phyloP scores from a whole-genome alignment of 2,888 invertebrate species.

The Mesorhabditis spiculigera region DNA sequence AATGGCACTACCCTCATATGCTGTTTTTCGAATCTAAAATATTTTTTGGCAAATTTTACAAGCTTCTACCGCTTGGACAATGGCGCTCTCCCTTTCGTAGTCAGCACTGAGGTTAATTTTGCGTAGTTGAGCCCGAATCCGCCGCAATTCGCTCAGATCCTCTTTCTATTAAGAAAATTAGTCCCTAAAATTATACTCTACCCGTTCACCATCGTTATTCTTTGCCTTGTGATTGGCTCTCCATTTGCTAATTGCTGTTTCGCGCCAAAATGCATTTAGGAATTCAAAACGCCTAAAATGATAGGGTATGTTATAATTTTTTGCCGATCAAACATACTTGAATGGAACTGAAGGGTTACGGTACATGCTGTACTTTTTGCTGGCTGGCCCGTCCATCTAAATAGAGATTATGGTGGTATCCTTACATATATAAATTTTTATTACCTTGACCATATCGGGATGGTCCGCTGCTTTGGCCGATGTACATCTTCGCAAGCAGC shows the following conservation, averaged over 20 bases:
- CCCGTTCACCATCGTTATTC: constrained; percentile 11
- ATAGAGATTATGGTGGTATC: not conserved
- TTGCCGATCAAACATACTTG: constrained; percentile 25
- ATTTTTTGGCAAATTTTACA: not conserved
- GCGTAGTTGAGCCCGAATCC: constrained; percentile 4
- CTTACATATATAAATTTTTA: not conserved
- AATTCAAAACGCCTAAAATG: not conserved
- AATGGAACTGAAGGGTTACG: constrained; percentile 50
- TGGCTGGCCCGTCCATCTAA: constrained; percentile 15
- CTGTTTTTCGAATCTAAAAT: constrained; percentile 1
- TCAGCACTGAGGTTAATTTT: not conserved
- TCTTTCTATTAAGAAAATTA: not conserved
- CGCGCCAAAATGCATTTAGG: constrained; percentile 17
- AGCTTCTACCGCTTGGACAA: constrained; percentile 1
- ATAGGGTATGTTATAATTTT: constrained; percentile 18
- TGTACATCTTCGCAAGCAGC: not conserved
- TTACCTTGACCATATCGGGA: constrained; percentile 15
- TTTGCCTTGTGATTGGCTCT: constrained; percentile 20
- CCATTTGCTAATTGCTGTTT: constrained; percentile 38
- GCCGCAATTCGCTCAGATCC: not conserved
- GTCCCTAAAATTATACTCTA: not conserved
- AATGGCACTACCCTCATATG: not conserved
- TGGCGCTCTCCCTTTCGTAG: not conserved
- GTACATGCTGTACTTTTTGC: constrained; percentile 36
- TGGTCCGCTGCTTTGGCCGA: constrained; percentile 9